Conservation (phyloP, 2,113 vertebrate genomes). For the Tachysurus vachellii region DNA sequence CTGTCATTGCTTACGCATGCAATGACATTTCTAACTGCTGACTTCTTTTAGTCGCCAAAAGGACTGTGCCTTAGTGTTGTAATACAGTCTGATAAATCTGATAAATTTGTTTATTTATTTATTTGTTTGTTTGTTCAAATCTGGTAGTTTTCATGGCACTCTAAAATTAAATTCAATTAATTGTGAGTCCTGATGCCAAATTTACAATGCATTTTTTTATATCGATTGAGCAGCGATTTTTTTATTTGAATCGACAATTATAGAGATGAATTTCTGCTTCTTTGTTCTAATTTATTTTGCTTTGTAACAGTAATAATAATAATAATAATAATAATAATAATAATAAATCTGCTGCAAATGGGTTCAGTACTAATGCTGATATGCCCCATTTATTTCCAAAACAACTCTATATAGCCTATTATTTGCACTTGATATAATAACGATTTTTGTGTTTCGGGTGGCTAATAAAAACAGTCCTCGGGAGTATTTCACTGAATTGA, state of each 20-base stretch:
- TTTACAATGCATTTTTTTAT: not conserved
- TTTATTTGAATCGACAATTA: not conserved
- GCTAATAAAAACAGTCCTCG: no score
- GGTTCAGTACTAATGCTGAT: not conserved
- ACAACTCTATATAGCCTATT: not conserved
- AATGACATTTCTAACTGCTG: not conserved
- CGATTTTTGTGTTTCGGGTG: not conserved
- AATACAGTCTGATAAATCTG: not conserved
- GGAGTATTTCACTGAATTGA: not conserved
- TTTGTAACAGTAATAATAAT: not conserved
- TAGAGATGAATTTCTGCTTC: not conserved
- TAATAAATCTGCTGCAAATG: not conserved
- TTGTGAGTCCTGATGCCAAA: not conserved
- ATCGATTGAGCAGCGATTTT: not conserved
- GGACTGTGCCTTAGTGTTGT: not conserved
- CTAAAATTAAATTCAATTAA: not conserved
- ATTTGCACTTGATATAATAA: not conserved
- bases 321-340: not conserved
- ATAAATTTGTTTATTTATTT: not conserved
- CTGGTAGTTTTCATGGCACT: not conserved
- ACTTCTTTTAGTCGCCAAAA: not conserved
- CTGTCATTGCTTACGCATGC: not conserved
- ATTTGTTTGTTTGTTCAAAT: not conserved
- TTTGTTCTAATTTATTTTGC: not conserved
- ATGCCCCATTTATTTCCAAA: not conserved